phyloP scores from a whole-genome alignment of 1,140 invertebrate species.

The Plectrocnemia conspersa region DNA sequence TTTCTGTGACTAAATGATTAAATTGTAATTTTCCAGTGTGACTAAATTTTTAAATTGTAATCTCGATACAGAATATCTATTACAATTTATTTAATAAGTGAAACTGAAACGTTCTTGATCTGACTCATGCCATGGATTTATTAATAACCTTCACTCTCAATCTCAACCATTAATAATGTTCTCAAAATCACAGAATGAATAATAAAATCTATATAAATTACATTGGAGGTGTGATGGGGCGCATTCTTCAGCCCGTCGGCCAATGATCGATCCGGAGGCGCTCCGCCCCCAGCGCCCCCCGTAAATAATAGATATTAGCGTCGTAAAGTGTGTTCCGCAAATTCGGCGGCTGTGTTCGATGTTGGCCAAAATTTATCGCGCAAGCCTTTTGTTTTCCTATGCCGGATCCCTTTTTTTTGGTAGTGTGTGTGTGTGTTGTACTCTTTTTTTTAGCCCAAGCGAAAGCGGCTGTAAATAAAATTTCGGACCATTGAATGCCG shows the following conservation, averaged over 20 bases:
- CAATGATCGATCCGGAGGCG: background rate
- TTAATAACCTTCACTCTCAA: too few relatives aligned
- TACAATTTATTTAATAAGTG: too few relatives aligned
- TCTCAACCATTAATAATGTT: too few relatives aligned
- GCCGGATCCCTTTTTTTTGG: conserved; percentile 1
- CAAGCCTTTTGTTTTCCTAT: conserved; percentile 4
- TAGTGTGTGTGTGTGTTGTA: too few relatives aligned
- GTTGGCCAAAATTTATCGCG: conserved; percentile 4
- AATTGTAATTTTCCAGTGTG: too few relatives aligned
- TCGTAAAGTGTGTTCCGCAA: conserved; percentile 8
- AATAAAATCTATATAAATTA: conserved; percentile 9
- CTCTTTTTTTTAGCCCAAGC: background rate
- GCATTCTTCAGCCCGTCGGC: too few relatives aligned
- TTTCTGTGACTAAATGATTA: too few relatives aligned
- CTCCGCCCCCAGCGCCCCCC: conserved; percentile 3
- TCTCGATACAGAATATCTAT: too few relatives aligned
- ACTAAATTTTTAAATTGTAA: too few relatives aligned
- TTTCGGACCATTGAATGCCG: conserved; percentile 1
- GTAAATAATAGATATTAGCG: conserved; percentile 10
- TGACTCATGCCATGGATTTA: too few relatives aligned
- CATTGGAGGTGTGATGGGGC: background rate
- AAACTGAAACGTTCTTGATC: too few relatives aligned
- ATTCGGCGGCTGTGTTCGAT: conserved; percentile 7
- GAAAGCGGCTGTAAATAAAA: conserved; percentile 7
- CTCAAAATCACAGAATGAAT: too few relatives aligned